These are phyloP conservation scores for Camelus bactrianus DNA, from an alignment of 2,113 vertebrate species.

Conservation along the genomic window DNA sequence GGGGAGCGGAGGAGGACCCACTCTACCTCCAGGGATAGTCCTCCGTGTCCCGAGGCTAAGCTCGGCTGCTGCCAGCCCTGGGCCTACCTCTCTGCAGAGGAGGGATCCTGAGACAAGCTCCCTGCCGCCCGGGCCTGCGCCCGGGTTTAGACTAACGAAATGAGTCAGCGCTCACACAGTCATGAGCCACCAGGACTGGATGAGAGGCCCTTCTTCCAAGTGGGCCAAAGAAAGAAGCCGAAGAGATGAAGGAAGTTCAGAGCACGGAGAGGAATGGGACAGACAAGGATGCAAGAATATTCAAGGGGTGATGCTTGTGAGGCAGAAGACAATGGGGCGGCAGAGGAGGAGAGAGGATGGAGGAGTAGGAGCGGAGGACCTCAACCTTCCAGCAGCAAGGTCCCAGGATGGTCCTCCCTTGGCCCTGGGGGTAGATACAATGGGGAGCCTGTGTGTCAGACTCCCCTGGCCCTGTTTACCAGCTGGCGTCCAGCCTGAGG, in stretches of 20 bases:
- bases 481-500: background rate
- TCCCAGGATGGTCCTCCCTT: background rate
- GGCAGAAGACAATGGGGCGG: conserved; percentile 55
- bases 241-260: conserved; percentile 70
- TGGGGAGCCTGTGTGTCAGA: background rate
- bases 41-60: background rate
- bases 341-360: conserved; percentile 44
- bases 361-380: conserved; percentile 3
- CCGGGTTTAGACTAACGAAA: background rate
- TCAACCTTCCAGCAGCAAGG: background rate
- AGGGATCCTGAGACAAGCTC: conserved; percentile 20
- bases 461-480: background rate
- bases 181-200: background rate
- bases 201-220: conserved; percentile 37
- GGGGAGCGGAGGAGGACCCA: background rate
- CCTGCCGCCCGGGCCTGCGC: background rate
- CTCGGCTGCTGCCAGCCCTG: background rate
- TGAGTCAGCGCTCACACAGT: background rate
- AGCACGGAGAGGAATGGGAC: conserved; percentile 56
- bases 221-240: conserved; percentile 55
- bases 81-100: conserved; percentile 51
- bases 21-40: background rate
- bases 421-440: conserved; percentile 6
- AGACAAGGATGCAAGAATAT: conserved; percentile 64
- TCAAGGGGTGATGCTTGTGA: conserved; percentile 43